Percentiles rank a stretch among this genome's conserved stretches.
These are phyloP conservation scores for Lamproptera curius DNA, from an alignment of 2,888 invertebrate genomes.

Conservation along the genomic window DNA sequence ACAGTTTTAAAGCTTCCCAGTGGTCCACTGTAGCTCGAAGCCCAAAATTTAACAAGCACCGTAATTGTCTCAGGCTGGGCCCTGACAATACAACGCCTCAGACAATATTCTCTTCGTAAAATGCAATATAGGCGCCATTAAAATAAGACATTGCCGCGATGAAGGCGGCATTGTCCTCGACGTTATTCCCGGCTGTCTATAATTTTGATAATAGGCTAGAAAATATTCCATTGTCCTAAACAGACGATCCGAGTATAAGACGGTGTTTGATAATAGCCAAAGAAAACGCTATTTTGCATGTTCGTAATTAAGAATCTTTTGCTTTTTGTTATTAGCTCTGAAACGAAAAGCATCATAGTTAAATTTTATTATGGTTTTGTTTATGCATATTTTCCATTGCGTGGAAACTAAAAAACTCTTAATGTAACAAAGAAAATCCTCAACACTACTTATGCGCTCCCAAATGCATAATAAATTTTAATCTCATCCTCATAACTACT, in stretches of 20 bases:
- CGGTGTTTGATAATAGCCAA: slow-evolving; percentile 58
- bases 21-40: slow-evolving; percentile 23
- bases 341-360: too few relatives aligned
- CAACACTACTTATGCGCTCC: too few relatives aligned
- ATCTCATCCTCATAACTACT: too few relatives aligned
- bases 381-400: too few relatives aligned
- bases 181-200: slow-evolving; percentile 52
- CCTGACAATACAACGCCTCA: slow-evolving; percentile 44
- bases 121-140: slow-evolving; percentile 62
- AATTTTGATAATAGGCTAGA: slow-evolving; percentile 76
- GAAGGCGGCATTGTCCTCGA: slow-evolving; percentile 52
- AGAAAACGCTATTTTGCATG: slow-evolving; percentile 27
- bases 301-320: slow-evolving; percentile 27
- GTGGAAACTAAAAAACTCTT: too few relatives aligned
- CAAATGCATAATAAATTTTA: too few relatives aligned
- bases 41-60: slow-evolving; percentile 30
- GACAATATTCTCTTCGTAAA: slow-evolving; percentile 55
- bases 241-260: slow-evolving; percentile 59
- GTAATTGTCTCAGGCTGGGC: slow-evolving; percentile 34
- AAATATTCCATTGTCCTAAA: slow-evolving; percentile 70
- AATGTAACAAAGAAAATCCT: too few relatives aligned
- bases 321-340: too few relatives aligned
- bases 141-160: slow-evolving; percentile 54
- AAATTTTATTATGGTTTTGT: too few relatives aligned
- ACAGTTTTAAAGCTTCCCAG: slow-evolving; percentile 18